Evolutionary conservation across 2,113 vertebrate genomes (phyloP).

Genomic region (Sceloporus undulatus): DNA sequence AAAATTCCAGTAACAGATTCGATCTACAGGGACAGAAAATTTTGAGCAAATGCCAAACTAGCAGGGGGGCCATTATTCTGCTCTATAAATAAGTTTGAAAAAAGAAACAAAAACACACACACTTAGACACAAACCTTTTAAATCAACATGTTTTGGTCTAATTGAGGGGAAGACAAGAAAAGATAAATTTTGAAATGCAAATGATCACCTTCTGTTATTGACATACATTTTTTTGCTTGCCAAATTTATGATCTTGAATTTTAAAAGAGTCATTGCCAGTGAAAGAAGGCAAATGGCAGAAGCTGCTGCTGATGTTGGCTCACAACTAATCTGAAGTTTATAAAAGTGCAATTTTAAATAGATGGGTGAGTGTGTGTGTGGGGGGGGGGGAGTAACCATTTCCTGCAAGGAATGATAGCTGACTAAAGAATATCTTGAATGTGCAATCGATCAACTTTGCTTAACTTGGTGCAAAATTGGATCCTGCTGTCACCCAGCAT

Average conservation of each 20-base stretch:
- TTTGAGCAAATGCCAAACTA: constrained; percentile 84
- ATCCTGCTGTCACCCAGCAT: neutral
- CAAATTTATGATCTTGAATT: constrained; percentile 74
- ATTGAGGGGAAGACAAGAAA: constrained; percentile 81
- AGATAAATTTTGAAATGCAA: constrained; percentile 86
- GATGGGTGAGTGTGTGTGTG: neutral
- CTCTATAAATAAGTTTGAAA: constrained; percentile 87
- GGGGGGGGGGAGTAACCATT: neutral
- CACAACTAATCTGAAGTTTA: constrained; percentile 26
- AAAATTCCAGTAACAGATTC: constrained; percentile 85
- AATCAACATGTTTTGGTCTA: constrained; percentile 87
- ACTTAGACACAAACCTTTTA: constrained; percentile 76
- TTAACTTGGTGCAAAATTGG: neutral
- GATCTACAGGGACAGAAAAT: constrained; percentile 83
- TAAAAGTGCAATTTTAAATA: constrained; percentile 16
- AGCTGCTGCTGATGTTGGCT: constrained; percentile 17
- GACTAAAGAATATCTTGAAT: neutral
- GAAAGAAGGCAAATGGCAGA: constrained; percentile 45
- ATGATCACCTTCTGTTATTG: constrained; percentile 84
- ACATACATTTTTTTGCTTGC: constrained; percentile 63
- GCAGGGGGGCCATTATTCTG: constrained; percentile 84
- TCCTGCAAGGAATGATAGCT: neutral
- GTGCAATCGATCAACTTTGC: neutral
- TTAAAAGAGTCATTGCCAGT: constrained; percentile 65
- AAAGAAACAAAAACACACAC: constrained; percentile 77